These are phyloP conservation scores for Acromyrmex charruanus DNA, from an alignment of 1,140 invertebrate genomes.

Conservation along the genomic window DNA sequence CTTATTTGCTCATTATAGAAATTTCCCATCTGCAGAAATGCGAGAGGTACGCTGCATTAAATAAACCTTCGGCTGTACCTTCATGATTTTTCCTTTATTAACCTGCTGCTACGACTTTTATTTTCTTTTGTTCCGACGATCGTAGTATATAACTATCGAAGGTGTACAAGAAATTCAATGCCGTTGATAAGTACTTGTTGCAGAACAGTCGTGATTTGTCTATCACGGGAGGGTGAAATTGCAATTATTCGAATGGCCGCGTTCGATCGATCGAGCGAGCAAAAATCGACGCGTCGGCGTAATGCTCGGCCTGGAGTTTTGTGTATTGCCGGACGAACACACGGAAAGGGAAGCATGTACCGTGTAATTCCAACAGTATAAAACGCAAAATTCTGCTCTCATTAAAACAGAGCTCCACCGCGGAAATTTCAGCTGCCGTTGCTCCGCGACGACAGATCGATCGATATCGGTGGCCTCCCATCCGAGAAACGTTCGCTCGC, in stretches of 20 bases:
- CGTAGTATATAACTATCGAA: background rate
- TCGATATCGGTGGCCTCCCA: conserved; percentile 41
- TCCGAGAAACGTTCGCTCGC: conserved; percentile 28
- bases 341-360: background rate
- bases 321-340: background rate
- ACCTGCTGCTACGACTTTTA: conserved; percentile 28
- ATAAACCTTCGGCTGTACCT: background rate
- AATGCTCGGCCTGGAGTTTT: background rate
- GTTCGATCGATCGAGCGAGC: conserved; percentile 32
- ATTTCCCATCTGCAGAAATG: conserved; percentile 29
- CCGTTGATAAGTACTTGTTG: conserved; percentile 57
- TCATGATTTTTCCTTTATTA: conserved; percentile 44
- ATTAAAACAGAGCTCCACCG: conserved; percentile 40
- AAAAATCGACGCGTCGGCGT: conserved; percentile 24
- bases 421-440: conserved; percentile 34
- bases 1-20: background rate
- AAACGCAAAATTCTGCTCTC: conserved; percentile 51
- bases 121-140: conserved; percentile 15
- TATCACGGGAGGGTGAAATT: conserved; percentile 56
- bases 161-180: conserved; percentile 40
- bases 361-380: conserved; percentile 53
- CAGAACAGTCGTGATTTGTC: conserved; percentile 54
- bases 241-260: conserved; percentile 51
- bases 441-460: conserved; percentile 40
- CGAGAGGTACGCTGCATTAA: conserved; percentile 24